Evolutionary conservation across 35 echinoderm and acorn worm genomes (phyloP).

Genomic region (Lytechinus variegatus): DNA sequence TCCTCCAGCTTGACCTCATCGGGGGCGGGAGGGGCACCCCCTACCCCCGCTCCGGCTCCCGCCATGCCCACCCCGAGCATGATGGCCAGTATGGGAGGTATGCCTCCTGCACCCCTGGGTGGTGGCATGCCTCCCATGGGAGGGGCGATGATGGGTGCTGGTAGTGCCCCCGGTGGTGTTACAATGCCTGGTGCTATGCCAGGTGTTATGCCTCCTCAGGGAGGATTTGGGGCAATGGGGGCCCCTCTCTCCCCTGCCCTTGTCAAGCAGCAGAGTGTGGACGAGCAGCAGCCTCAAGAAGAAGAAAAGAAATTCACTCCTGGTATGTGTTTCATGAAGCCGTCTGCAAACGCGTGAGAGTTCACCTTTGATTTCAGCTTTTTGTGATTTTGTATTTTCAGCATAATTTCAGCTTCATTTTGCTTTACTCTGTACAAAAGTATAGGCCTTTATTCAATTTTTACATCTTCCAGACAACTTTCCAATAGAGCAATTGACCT

Average conservation of each 20-base stretch:
- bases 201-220: not conserved
- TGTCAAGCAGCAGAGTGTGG: constrained; percentile 77
- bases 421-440: too few relatives aligned
- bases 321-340: not conserved
- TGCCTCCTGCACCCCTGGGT: constrained; percentile 37
- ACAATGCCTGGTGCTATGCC: not conserved
- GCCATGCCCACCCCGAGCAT: constrained; percentile 49
- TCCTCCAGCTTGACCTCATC: constrained; percentile 54
- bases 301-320: constrained; percentile 46
- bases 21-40: constrained; percentile 6
- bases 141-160: constrained; percentile 8
- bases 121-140: constrained; percentile 33
- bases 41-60: constrained; percentile 7
- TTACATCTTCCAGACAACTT: too few relatives aligned
- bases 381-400: too few relatives aligned
- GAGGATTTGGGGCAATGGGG: constrained; percentile 42
- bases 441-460: too few relatives aligned
- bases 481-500: too few relatives aligned
- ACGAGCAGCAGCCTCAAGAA: constrained; percentile 61
- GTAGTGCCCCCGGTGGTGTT: not conserved
- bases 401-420: too few relatives aligned
- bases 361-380: too few relatives aligned
- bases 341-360: too few relatives aligned
- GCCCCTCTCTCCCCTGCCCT: constrained; percentile 66
- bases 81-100: constrained; percentile 37